A percentile compares a stretch with the other conserved stretches of the same genome.
Evolutionary conservation across 2,888 invertebrate species (phyloP).

Genomic region (Machimus atricapillus): DNA sequence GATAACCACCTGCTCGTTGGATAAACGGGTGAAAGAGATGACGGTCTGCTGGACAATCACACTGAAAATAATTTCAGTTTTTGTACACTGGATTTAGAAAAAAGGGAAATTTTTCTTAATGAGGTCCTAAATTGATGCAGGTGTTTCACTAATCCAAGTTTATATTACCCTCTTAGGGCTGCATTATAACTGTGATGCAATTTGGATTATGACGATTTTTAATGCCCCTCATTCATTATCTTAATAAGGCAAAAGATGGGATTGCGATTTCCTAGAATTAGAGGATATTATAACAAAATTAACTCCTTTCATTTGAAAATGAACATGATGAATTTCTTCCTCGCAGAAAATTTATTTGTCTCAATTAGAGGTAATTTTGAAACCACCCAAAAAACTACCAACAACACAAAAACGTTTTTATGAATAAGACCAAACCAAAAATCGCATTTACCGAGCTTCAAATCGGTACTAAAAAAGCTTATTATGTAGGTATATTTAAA

Average conservation of each 20-base stretch:
- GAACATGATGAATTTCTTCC: too few species aligned
- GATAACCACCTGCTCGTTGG: constrained; percentile 1
- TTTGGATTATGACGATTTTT: background rate
- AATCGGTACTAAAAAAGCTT: too few species aligned
- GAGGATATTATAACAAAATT: background rate
- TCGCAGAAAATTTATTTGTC: too few species aligned
- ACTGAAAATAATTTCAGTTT: background rate
- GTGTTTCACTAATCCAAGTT: background rate
- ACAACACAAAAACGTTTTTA: too few species aligned
- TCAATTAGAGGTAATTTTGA: too few species aligned
- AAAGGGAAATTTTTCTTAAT: background rate
- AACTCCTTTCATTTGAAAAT: background rate
- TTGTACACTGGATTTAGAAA: background rate
- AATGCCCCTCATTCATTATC: background rate
- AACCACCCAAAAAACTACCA: too few species aligned
- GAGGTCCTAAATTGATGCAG: background rate
- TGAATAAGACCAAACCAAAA: too few species aligned
- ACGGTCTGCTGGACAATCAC: background rate
- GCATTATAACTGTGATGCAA: background rate
- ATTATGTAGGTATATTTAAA: too few species aligned
- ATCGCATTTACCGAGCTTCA: too few species aligned
- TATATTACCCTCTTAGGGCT: background rate
- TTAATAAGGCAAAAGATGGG: background rate
- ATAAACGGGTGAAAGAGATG: background rate
- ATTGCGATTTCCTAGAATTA: background rate